These are phyloP conservation scores for Drosophila tropicalis DNA, from an alignment of 1,140 invertebrate species.

Conservation along the genomic window DNA sequence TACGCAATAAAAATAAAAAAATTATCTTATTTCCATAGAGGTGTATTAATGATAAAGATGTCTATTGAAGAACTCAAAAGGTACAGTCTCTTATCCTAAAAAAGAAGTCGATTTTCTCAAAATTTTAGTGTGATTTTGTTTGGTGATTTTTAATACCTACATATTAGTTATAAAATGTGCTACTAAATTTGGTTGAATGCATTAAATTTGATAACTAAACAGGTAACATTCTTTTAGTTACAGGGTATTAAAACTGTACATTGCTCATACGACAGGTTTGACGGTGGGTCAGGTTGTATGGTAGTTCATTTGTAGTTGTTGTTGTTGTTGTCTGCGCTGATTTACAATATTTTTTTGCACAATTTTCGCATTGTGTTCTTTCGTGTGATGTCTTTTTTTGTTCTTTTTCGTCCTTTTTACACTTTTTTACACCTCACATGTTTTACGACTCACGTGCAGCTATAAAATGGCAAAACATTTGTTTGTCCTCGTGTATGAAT, in stretches of 20 bases:
- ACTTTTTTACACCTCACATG: conserved; percentile 62
- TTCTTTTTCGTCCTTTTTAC: conserved; percentile 28
- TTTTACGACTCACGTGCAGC: conserved; percentile 69
- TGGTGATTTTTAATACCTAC: too few relatives aligned
- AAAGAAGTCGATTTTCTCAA: too few relatives aligned
- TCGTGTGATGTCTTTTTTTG: conserved; percentile 7
- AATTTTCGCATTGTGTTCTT: background rate
- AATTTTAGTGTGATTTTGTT: too few relatives aligned
- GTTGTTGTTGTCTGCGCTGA: conserved; percentile 47
- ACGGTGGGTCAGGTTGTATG: background rate
- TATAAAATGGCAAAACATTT: conserved; percentile 50
- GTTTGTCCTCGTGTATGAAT: conserved; percentile 17
- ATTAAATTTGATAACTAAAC: too few relatives aligned
- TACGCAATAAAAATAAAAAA: too few relatives aligned
- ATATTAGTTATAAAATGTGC: too few relatives aligned
- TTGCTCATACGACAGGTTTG: conserved; percentile 61
- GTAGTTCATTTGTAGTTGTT: conserved; percentile 39
- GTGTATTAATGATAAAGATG: too few relatives aligned
- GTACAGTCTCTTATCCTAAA: too few relatives aligned
- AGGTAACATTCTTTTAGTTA: too few relatives aligned
- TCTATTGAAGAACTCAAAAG: too few relatives aligned
- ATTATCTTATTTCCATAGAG: too few relatives aligned
- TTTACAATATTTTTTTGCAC: conserved; percentile 58
- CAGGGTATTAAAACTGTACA: conserved; percentile 32
- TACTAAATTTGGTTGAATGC: too few relatives aligned